These are phyloP conservation scores for Tipula vernalis DNA, from an alignment of 2,888 invertebrate species.

Conservation along the genomic window DNA sequence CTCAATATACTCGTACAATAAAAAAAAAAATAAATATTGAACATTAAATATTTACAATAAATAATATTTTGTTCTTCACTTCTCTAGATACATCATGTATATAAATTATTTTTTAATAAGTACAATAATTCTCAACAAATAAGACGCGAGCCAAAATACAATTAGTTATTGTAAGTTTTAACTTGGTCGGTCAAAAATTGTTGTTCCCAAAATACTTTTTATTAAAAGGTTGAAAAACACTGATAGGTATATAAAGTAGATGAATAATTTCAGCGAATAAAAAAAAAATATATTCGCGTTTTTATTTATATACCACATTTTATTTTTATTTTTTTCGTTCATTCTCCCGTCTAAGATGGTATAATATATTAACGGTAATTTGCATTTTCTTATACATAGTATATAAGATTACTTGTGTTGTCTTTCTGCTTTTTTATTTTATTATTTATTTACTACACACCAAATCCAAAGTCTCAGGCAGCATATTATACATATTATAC, in stretches of 20 bases:
- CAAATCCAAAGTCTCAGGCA: background rate
- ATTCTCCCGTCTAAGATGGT: background rate
- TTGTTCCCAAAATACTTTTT: too few relatives aligned
- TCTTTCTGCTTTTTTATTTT: background rate
- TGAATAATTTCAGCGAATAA: background rate
- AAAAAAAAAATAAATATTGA: background rate
- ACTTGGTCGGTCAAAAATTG: too few relatives aligned
- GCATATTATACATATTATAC: background rate
- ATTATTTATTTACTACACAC: background rate
- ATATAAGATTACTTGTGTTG: background rate
- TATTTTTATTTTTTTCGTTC: background rate
- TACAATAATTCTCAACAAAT: too few relatives aligned
- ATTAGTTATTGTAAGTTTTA: too few relatives aligned
- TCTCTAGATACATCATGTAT: too few relatives aligned
- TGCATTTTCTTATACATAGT: background rate
- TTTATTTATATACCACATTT: background rate
- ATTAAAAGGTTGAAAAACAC: background rate
- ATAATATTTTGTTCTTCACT: background rate
- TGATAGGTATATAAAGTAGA: background rate
- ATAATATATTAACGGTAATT: background rate
- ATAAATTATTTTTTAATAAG: too few relatives aligned
- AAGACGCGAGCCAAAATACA: too few relatives aligned
- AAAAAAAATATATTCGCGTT: background rate
- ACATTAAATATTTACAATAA: background rate
- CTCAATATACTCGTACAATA: background rate